A percentile compares a stretch with the other conserved stretches of the same genome.
Conservation (phyloP, 2,797 vertebrate species). For the Echeneis naucrates region DNA sequence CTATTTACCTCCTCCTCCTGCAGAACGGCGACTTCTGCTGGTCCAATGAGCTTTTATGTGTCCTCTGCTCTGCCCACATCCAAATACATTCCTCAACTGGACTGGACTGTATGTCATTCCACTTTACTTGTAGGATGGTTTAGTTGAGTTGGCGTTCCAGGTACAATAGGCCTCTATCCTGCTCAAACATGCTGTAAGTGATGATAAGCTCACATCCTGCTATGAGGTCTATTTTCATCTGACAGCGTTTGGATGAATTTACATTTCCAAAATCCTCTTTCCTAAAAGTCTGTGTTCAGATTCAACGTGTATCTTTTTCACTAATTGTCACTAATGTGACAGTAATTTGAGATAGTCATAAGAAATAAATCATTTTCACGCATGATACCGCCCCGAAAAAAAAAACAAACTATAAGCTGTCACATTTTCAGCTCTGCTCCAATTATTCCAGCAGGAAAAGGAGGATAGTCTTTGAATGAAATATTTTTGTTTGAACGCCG, state of each 20-base stretch:
- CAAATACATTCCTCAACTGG: background rate
- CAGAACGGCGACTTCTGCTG: no score
- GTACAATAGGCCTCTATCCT: background rate
- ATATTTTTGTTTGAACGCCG: no score
- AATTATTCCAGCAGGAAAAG: background rate
- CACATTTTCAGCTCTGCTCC: no score
- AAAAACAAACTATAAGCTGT: no score
- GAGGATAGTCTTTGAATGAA: background rate
- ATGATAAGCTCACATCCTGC: background rate
- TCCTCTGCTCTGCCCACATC: background rate
- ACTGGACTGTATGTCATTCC: background rate
- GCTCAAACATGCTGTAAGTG: background rate
- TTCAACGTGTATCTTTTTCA: background rate
- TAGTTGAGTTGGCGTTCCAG: no score
- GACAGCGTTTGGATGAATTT: background rate
- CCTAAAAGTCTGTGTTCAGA: background rate
- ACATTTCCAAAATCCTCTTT: background rate
- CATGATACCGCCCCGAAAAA: no score
- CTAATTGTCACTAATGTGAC: background rate
- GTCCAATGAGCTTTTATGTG: background rate
- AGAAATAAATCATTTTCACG: background rate
- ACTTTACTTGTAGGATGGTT: no score
- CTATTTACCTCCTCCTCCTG: slow-evolving; percentile 3
- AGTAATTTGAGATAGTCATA: background rate
- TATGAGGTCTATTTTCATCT: background rate